Percentiles rank a stretch among this genome's conserved stretches.
Evolutionary conservation across 92 coral and sea anemone genomes (phyloP).

Genomic region (Phenganax stokvisi): DNA sequence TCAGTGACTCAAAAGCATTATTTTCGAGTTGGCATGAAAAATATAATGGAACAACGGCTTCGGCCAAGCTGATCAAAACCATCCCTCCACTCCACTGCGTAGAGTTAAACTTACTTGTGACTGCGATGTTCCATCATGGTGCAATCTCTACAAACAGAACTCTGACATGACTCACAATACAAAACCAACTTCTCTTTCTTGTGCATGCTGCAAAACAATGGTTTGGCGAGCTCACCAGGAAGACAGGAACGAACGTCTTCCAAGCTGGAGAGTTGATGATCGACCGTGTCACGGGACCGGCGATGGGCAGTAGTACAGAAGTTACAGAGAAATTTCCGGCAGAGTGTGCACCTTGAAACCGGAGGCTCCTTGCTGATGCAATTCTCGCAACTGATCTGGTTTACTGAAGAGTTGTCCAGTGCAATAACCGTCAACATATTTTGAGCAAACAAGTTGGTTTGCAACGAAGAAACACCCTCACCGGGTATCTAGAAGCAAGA

Average conservation of each 20-base stretch:
- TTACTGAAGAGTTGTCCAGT: slow-evolving; percentile 39
- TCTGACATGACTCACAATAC: slow-evolving; percentile 40
- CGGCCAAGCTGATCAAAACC: background rate
- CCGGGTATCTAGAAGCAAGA: slow-evolving; percentile 23
- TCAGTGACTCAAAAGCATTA: no score
- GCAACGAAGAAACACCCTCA: slow-evolving; percentile 36
- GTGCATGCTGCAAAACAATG: slow-evolving; percentile 29
- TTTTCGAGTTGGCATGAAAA: no score
- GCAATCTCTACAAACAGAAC: slow-evolving; percentile 38
- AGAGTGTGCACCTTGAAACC: slow-evolving; percentile 30
- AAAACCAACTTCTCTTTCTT: slow-evolving; percentile 35
- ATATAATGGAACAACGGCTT: background rate
- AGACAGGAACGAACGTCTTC: slow-evolving; percentile 40
- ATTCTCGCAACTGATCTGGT: slow-evolving; percentile 37
- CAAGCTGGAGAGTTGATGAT: slow-evolving; percentile 35
- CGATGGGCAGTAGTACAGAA: slow-evolving; percentile 46
- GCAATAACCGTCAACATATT: slow-evolving; percentile 41
- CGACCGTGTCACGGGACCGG: slow-evolving; percentile 40
- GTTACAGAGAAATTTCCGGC: slow-evolving; percentile 39
- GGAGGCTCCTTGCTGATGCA: slow-evolving; percentile 40
- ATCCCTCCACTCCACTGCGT: background rate
- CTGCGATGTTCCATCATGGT: slow-evolving; percentile 42
- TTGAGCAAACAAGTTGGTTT: slow-evolving; percentile 36
- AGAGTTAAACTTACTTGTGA: slow-evolving; percentile 31
- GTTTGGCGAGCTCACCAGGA: slow-evolving; percentile 41